Evolutionary conservation across 2,888 invertebrate genomes (phyloP), one percentile per base, ranked within the genome.

Genomic region (Pandemis corylana): DNA sequence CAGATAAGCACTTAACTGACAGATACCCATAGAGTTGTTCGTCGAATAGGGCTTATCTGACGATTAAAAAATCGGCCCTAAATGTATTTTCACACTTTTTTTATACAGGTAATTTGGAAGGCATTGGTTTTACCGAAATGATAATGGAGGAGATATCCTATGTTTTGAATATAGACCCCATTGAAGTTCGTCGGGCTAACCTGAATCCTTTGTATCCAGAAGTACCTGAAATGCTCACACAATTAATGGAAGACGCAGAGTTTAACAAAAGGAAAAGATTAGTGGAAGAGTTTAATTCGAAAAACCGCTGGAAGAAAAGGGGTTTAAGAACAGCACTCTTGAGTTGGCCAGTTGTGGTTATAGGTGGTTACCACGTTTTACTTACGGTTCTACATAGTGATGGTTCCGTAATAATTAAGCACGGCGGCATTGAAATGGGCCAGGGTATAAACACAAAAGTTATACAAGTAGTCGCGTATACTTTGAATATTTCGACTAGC

Each of bases 391-490:
- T 96, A 82, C 96, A 96, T 36, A 95, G 95, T 3, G 97, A 97
- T 85, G 97, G 96, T 0, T 95, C 96, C 0, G 96, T 98, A 0
- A 94, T 96, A 0, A 90, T 98, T 9, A 90, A 95, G 2, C 97
- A 97, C 80, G 96, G 96, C 12, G 97, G 97, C 1, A 92, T 96
- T 44, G 97, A 97, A 92, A 95, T 96, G 83, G 98, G 98, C 0
- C 98, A 98, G 91, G 98, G 98, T 9, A 95, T 97, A 65, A 91
- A 97, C 78, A 97, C 97, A 1, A 92, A 96, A 95, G 95, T 96
- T 0, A 95, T 95, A 5, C 97, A 97, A 92, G 95, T 96, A 2
- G 87, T 90, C 6, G 97, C 97, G 0, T 95, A 96, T 81, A 95
- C 95, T 3, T 89, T 97, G 0, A 96, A 96, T 1, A 96, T 97